A percentile compares a stretch with the other conserved stretches of the same genome.
phyloP scores from a whole-genome alignment of 2,113 vertebrate species.

The Hippocampus zosterae region DNA sequence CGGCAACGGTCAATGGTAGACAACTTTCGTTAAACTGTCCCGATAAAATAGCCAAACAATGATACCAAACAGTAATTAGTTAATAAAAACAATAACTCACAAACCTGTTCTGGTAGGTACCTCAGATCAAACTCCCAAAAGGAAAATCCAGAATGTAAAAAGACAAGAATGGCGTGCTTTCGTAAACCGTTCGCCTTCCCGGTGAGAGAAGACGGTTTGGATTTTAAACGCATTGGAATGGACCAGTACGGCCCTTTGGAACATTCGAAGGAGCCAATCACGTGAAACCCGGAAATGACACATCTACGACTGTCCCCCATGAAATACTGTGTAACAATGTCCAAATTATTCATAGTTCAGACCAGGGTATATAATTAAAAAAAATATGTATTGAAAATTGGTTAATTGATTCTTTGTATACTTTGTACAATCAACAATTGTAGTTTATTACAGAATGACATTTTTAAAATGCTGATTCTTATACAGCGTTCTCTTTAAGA shows the following conservation, averaged over 20 bases:
- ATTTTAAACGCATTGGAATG: constrained; percentile 63
- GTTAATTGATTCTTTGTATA: neutral
- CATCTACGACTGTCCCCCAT: neutral
- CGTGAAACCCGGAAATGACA: constrained; percentile 16
- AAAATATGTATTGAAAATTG: no score
- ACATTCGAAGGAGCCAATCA: constrained; percentile 52
- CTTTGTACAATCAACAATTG: no score
- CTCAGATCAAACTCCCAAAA: constrained; percentile 16
- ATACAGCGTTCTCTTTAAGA: no score
- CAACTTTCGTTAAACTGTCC: neutral
- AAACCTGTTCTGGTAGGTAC: constrained; percentile 26
- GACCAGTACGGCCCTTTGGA: constrained; percentile 55
- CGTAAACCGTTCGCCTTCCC: constrained; percentile 16
- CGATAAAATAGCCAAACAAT: neutral
- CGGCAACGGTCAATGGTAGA: neutral
- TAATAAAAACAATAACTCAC: neutral
- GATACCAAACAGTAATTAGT: neutral
- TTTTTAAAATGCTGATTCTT: no score
- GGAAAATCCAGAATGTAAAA: neutral
- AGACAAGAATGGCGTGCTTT: neutral
- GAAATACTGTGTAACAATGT: no score
- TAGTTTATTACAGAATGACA: neutral
- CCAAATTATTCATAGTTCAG: no score
- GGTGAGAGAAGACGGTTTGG: constrained; percentile 41
- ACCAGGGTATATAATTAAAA: no score